A percentile compares a stretch with the other conserved stretches of the same genome.
These are phyloP conservation scores for Diabrotica virgifera DNA, from an alignment of 1,140 invertebrate species.

Conservation along the genomic window DNA sequence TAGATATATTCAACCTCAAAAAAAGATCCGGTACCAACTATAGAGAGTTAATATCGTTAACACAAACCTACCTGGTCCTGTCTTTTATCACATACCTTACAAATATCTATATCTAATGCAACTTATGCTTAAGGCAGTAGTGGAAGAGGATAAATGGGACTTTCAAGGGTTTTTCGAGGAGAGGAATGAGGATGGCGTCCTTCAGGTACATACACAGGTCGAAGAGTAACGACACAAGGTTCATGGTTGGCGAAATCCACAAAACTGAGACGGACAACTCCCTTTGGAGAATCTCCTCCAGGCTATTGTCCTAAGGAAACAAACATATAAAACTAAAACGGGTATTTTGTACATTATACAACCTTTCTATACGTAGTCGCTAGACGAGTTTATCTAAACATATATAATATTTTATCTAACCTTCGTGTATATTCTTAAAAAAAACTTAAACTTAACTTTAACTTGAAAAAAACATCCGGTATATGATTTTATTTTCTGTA, in stretches of 20 bases:
- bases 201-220: slow-evolving; percentile 48
- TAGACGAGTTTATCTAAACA: too few relatives aligned
- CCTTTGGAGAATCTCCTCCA: slow-evolving; percentile 39
- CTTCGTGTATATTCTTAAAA: too few relatives aligned
- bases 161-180: slow-evolving; percentile 46
- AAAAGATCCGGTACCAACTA: too few relatives aligned
- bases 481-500: too few relatives aligned
- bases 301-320: slow-evolving; percentile 40
- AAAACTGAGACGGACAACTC: slow-evolving; percentile 36
- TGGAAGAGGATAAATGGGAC: slow-evolving; percentile 51
- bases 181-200: slow-evolving; percentile 46
- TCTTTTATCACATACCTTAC: slow-evolving; percentile 30
- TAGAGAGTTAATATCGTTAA: not conserved
- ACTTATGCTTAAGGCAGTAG: slow-evolving; percentile 44
- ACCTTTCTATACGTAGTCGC: not conserved
- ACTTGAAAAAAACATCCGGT: too few relatives aligned
- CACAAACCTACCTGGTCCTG: not conserved
- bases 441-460: too few relatives aligned
- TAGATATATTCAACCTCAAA: too few relatives aligned
- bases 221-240: slow-evolving; percentile 45
- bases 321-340: slow-evolving; percentile 41
- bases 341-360: slow-evolving; percentile 1
- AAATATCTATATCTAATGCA: slow-evolving; percentile 26
- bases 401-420: too few relatives aligned
- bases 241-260: slow-evolving; percentile 46